phyloP scores from a whole-genome alignment of 2,113 vertebrate genomes.

The Xiphophorus hellerii region DNA sequence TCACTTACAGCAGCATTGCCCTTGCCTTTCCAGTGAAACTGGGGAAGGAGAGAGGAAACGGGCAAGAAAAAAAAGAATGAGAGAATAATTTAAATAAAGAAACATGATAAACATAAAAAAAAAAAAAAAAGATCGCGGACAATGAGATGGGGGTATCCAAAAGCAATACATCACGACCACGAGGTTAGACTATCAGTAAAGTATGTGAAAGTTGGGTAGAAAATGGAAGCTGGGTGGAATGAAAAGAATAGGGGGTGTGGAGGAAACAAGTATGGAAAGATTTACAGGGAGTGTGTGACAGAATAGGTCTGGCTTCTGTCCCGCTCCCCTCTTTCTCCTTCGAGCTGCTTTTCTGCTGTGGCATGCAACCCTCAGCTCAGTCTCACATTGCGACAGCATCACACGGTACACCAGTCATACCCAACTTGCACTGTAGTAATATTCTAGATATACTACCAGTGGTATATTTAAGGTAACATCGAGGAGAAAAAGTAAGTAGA shows the following conservation, averaged over 20 bases:
- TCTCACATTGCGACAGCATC: conserved; percentile 22
- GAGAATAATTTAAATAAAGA: conserved; percentile 28
- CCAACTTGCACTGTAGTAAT: conserved; percentile 5
- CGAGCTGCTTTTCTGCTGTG: conserved; percentile 39
- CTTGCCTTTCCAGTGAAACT: conserved; percentile 53
- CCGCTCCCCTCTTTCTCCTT: conserved; percentile 25
- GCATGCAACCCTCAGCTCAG: conserved; percentile 32
- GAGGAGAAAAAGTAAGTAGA: background rate
- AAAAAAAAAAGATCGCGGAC: background rate
- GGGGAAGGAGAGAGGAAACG: conserved; percentile 37
- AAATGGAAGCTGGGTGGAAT: conserved; percentile 39
- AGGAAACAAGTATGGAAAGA: conserved; percentile 39
- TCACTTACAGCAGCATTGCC: conserved; percentile 66
- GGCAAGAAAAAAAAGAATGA: conserved; percentile 19
- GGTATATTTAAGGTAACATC: conserved; percentile 1
- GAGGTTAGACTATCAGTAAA: background rate
- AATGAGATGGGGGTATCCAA: background rate
- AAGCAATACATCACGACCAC: conserved; percentile 5
- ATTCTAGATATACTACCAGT: background rate
- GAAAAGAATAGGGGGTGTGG: conserved; percentile 24
- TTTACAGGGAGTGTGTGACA: conserved; percentile 44
- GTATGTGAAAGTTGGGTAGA: background rate
- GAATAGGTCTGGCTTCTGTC: conserved; percentile 43
- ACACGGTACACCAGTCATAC: conserved; percentile 15
- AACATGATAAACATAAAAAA: conserved; percentile 5